Base-by-base conservation (phyloP, 1,140 invertebrate species). In the Octopus bimaculoides region DNA sequence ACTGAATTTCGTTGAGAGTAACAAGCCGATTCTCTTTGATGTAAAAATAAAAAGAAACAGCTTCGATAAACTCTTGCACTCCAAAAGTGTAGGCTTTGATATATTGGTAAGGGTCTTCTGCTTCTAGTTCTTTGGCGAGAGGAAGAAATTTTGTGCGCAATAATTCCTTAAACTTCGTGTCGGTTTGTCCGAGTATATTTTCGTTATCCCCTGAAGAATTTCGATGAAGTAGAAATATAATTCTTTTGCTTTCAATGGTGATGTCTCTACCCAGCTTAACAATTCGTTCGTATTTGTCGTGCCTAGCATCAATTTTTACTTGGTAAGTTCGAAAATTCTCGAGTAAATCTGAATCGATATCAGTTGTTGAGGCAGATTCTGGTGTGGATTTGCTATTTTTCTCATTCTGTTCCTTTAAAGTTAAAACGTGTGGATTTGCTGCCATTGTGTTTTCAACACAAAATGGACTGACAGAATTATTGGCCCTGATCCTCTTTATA, bases 221-320 rank as follows among this genome's bases (percentile, higher is more conserved):
- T 53, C 94, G 94, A 86, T 97, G 96, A 14, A 98, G 89, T 20
- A 95, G 89, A 88, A 96, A 97, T 80, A 98, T 98, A 17, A 95
- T 94, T 82, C 95, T 91, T 88, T 98, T 98, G 81, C 95, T 96
- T 86, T 97, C 95, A 82, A 97, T 96, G 4, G 95, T 97, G n/a
- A 97, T 93, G 88, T 97, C 96, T 74, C 96, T 90, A 81, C 94
- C 94, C 1, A 94, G 89, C 90, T 97, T 97, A 0, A 96, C 92
- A 14, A 98, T 92, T 79, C 95, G 91, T 87, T 98, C 96, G 87
- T 94, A 93, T 84, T 94, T 93, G 88, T 98, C 96, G 86, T 97
- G 94, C 83, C 94, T 94, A 0, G 91, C 89, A 84, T 96, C 96
- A 8, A 97, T 90, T 84, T 95, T 93, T 5, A 85, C 80, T 8